Conservation (phyloP, 35 echinoderm and acorn worm species). For the Patiria miniata region DNA sequence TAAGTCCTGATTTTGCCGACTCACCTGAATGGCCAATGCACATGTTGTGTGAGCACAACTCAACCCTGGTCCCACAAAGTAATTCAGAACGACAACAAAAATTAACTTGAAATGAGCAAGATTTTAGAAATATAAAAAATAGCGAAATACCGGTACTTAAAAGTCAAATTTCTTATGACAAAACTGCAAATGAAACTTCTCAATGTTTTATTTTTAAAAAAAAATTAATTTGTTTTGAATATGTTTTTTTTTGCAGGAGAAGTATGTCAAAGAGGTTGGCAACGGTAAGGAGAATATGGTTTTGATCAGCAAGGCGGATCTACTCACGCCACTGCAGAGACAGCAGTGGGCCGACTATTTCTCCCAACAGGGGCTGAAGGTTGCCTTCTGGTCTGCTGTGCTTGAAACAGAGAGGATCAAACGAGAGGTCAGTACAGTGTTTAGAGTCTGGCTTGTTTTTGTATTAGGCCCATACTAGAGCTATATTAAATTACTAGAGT, state of each 20-base stretch:
- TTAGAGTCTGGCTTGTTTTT: not conserved
- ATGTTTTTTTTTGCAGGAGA: slow-evolving; percentile 58
- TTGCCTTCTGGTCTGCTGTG: slow-evolving; percentile 95
- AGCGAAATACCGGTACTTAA: too few relatives aligned
- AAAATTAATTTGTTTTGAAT: not conserved
- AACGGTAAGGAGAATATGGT: slow-evolving; percentile 91
- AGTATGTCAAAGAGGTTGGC: slow-evolving; percentile 96
- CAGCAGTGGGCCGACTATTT: slow-evolving; percentile 91
- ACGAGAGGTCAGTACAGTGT: slow-evolving; percentile 30
- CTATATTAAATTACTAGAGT: too few relatives aligned
- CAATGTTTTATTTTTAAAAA: slow-evolving; percentile 38
- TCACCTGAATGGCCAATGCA: too few relatives aligned
- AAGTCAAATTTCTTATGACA: too few relatives aligned
- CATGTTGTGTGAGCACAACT: too few relatives aligned
- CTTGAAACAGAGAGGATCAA: slow-evolving; percentile 82
- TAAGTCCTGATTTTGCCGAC: too few relatives aligned
- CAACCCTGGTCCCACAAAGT: too few relatives aligned
- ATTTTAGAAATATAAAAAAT: too few relatives aligned
- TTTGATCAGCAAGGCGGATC: slow-evolving; percentile 91
- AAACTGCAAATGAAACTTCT: too few relatives aligned
- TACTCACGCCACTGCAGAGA: slow-evolving; percentile 79
- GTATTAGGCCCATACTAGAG: too few relatives aligned
- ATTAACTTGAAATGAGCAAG: too few relatives aligned
- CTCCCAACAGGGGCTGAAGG: slow-evolving; percentile 70
- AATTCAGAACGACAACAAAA: too few relatives aligned